These are phyloP conservation scores for Pteronotus mesoamericanus DNA, from an alignment of 2,797 vertebrate species.

Conservation along the genomic window DNA sequence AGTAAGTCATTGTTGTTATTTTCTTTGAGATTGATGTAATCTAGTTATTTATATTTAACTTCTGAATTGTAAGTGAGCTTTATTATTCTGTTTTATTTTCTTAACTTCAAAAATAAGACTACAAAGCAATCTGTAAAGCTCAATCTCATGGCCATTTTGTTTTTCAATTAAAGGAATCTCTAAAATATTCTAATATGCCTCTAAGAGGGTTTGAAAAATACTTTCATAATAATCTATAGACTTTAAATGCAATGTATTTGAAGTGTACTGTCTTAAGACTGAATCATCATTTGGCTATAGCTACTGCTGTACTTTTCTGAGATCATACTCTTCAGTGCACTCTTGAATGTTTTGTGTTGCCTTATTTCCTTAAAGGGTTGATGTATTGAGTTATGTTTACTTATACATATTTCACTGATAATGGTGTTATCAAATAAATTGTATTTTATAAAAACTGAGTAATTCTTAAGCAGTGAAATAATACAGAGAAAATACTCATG, in stretches of 20 bases:
- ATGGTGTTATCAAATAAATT: neutral
- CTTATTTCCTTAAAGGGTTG: slow-evolving; percentile 41
- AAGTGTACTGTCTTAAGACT: neutral
- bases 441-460: slow-evolving; percentile 25
- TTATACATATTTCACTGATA: neutral
- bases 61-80: slow-evolving; percentile 46
- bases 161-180: slow-evolving; percentile 40
- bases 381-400: neutral
- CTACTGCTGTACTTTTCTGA: slow-evolving; percentile 14
- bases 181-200: slow-evolving; percentile 23
- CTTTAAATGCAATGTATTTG: slow-evolving; percentile 23
- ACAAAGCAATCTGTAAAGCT: slow-evolving; percentile 25
- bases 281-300: neutral
- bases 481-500: slow-evolving; percentile 32
- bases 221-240: neutral
- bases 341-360: slow-evolving; percentile 20
- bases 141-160: slow-evolving; percentile 47
- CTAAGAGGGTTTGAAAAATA: slow-evolving; percentile 37
- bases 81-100: slow-evolving; percentile 18
- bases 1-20: slow-evolving; percentile 91
- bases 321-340: neutral
- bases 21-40: slow-evolving; percentile 49
- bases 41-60: slow-evolving; percentile 46
- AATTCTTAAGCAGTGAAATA: neutral
- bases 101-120: slow-evolving; percentile 50